Percentiles rank a stretch among this genome's conserved stretches.
Evolutionary conservation across 2,888 invertebrate genomes (phyloP).

Genomic region (Hydrotaea diabolus): DNA sequence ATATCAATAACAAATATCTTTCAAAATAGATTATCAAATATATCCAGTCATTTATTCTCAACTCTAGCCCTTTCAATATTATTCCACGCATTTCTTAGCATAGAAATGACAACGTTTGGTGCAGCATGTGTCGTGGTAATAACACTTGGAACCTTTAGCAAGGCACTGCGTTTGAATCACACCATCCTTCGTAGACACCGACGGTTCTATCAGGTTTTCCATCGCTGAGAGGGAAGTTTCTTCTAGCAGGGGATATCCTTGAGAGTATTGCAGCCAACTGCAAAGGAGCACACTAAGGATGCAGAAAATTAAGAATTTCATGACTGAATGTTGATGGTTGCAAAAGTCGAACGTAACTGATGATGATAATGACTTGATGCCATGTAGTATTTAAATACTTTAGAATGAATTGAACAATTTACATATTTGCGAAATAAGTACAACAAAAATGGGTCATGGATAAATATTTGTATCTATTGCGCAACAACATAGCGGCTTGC

Average conservation of each 20-base stretch:
- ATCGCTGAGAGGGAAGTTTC: not conserved
- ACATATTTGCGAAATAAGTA: not conserved
- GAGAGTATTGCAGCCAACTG: conserved; percentile 7
- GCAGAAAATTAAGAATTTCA: not conserved
- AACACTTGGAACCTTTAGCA: not conserved
- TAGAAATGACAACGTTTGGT: not conserved
- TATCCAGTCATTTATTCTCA: not conserved
- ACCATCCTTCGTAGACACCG: not conserved
- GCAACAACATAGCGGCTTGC: too few species aligned
- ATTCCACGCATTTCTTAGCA: not conserved
- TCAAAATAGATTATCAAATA: too few species aligned
- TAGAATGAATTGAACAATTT: not conserved
- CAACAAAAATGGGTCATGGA: not conserved
- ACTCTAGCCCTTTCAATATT: not conserved
- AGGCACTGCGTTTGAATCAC: not conserved
- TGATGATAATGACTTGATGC: not conserved
- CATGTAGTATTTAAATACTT: not conserved
- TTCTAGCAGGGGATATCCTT: not conserved
- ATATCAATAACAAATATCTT: too few species aligned
- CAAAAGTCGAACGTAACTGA: not conserved
- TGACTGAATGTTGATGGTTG: conserved; percentile 7
- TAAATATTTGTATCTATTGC: not conserved
- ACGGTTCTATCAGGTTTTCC: not conserved
- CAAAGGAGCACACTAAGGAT: not conserved
- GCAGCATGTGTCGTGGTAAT: not conserved